Evolutionary conservation across 2,888 invertebrate genomes (phyloP), one percentile per base, ranked within the genome.

Genomic region (Mellilla xanthometata): DNA sequence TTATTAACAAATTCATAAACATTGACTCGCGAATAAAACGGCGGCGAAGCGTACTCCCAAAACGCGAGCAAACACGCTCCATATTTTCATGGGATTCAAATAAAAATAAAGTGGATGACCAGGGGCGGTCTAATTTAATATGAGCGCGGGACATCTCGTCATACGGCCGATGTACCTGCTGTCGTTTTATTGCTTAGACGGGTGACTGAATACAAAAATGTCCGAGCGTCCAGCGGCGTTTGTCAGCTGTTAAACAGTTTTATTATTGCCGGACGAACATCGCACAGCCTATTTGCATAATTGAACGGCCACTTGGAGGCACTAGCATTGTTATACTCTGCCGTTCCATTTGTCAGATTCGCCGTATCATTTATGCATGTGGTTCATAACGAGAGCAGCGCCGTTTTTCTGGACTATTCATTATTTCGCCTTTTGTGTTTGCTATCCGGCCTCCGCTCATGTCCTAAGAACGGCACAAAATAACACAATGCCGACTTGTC

Each of bases 341-440:
- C 85, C 89, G 81, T 79, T 74, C 84, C 89, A 88, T 89, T 89
- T 88, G 89, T 87, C 87, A 88, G 88, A 89, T 88, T 87, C 77
- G 80, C 74, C 67, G 76, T 84, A 87, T 89, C 89, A 88, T 87
- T 87, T 88, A 87, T 89, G 88, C 81, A 88, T 84, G 83, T 83
- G 62, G 79, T 76, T 82, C 82, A 79, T 88, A 86, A 86, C 82
- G 80, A 81, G 83, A 76, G 69, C 68, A 70, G 73, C 75, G 68
- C 69, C 76, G 80, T 85, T 87, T 87, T 87, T 86, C 82, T 83
- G 72, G 79, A 77, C 80, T 76, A 80, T 87, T 87, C 86, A 84
- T 87, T 87, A 87, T 87, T 82, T 83, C 69, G 68, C 76, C 80
- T 76, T 81, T 81, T 83, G 77, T 81, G 75, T 81, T 78, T 81